These are phyloP conservation scores for Lagopus leucura DNA, from an alignment of 2,113 vertebrate genomes.

Conservation along the genomic window DNA sequence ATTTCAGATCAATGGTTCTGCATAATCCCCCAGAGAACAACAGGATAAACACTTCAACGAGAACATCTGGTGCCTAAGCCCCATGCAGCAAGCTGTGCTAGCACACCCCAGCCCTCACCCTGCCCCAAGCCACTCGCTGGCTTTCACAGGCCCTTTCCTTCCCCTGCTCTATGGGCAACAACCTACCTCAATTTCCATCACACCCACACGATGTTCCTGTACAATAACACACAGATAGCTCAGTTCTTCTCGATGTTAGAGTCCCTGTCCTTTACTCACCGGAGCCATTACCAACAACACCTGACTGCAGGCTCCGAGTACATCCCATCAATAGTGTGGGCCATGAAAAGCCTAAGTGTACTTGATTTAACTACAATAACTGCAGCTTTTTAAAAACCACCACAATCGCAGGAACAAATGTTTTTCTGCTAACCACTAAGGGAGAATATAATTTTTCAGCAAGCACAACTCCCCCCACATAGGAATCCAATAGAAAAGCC, in stretches of 20 bases:
- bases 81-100: background rate
- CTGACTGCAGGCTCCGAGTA: background rate
- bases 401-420: background rate
- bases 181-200: background rate
- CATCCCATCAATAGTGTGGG: rapidly evolving
- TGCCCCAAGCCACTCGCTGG: background rate
- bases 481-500: background rate
- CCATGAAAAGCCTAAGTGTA: background rate
- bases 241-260: background rate
- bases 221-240: background rate
- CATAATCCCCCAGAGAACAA: background rate
- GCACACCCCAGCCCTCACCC: background rate
- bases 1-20: background rate
- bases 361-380: background rate
- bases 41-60: background rate
- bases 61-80: background rate
- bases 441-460: background rate
- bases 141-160: background rate
- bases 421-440: background rate
- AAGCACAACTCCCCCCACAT: background rate
- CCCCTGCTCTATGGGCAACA: background rate
- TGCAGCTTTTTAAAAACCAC: background rate
- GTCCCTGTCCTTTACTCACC: background rate
- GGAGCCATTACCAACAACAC: background rate
- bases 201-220: background rate